Evolutionary conservation across 2,888 invertebrate species (phyloP), one percentile per base, ranked within the genome.

Genomic region (Seira ritae): DNA sequence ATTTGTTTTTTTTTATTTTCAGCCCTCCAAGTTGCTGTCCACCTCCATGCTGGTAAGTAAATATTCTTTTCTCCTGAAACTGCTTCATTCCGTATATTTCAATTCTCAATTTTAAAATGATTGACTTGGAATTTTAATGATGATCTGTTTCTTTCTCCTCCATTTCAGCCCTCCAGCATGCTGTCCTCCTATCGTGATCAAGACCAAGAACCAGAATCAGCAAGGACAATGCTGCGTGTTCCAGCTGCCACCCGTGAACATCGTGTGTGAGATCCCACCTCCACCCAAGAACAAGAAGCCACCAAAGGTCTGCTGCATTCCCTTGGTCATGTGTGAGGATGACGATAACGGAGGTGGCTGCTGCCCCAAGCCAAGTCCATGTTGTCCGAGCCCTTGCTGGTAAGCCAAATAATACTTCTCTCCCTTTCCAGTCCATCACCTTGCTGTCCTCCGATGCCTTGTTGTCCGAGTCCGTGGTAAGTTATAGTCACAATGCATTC

Each of bases 221-320:
- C 87, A 87, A 79, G 89, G 89, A 24, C 89, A 89, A 73, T 89
- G 89, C 85, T 89, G 89, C 62, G 88, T 89, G 12, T 89, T 89
- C 81, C 89, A 89, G 55, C 76, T 89, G 24, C 89, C 89, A 0
- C 89, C 89, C 4, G 88, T 84, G 3, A 80, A 82, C 60, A 84
- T 81, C 42, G 73, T 85, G 23, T 75, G 84, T 73, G 88, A 88
- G 75, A 88, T 88, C 67, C 88, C 88, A 42, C 87, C 88, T 22
- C 89, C 89, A 82, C 86, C 87, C 15, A 87, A 84, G 75, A 86
- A 84, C 74, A 80, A 84, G 82, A 85, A 85, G 24, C 88, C 87
- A 83, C 88, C 89, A 74, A 50, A 20, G 66, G 88, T 89, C 19
- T 89, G 89, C 80, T 89, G 89, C 60, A 88, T 89, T 82, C 89